These are phyloP conservation scores for Macrotis lagotis DNA, from an alignment of 2,113 vertebrate genomes.

Conservation along the genomic window DNA sequence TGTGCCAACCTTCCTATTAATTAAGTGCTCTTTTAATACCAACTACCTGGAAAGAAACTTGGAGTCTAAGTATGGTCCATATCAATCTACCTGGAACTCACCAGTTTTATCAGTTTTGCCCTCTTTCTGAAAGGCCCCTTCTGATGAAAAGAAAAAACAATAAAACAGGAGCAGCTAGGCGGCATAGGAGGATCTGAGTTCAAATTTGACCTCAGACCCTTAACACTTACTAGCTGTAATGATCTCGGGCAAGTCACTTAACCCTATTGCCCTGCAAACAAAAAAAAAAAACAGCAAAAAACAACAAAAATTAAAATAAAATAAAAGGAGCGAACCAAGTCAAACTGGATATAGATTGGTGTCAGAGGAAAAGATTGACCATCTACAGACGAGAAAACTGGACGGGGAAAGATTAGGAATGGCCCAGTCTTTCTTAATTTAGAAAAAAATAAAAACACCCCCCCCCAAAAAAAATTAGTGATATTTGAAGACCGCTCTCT, in stretches of 20 bases:
- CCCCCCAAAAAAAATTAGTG: neutral
- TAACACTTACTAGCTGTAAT: too few species aligned
- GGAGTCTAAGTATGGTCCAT: accelerated
- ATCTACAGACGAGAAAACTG: accelerated
- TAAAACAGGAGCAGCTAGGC: too few species aligned
- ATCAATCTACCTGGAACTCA: accelerated
- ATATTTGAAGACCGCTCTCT: constrained; percentile 7
- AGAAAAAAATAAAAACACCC: neutral
- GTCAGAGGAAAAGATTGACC: accelerated
- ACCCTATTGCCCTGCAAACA: too few species aligned
- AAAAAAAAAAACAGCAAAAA: neutral
- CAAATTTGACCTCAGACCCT: too few species aligned
- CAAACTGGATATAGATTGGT: accelerated
- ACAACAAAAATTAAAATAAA: neutral
- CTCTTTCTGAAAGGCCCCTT: neutral
- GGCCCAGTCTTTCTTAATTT: accelerated
- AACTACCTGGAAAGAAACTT: neutral
- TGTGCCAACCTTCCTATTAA: neutral
- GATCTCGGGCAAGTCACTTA: too few species aligned
- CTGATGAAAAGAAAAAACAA: neutral
- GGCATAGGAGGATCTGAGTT: too few species aligned
- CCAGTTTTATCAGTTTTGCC: neutral
- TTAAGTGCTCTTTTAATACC: neutral
- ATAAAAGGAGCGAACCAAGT: neutral
- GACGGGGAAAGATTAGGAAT: neutral